A percentile compares a stretch with the other conserved stretches of the same genome.
phyloP scores from a whole-genome alignment of 2,113 vertebrate genomes.

The Psilopsiagon aurifrons region DNA sequence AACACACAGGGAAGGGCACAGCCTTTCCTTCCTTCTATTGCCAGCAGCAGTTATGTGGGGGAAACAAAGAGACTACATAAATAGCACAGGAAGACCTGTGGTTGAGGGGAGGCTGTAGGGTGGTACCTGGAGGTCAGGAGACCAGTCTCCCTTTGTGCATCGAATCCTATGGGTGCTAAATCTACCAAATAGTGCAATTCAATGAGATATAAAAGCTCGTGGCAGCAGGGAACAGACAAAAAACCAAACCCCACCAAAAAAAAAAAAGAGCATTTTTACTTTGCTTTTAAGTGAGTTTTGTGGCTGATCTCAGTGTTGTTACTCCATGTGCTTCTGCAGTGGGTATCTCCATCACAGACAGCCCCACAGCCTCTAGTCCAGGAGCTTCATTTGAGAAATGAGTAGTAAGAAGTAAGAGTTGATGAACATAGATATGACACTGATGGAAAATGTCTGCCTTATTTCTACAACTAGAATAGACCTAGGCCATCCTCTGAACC shows the following conservation, averaged over 20 bases:
- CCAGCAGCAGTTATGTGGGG: neutral
- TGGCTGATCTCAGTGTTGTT: neutral
- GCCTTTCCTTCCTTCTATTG: neutral
- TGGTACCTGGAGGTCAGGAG: neutral
- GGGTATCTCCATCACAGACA: neutral
- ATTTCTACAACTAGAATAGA: neutral
- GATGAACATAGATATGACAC: neutral
- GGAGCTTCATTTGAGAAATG: neutral
- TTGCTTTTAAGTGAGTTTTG: neutral
- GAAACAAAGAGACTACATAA: neutral
- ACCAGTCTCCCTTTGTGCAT: neutral
- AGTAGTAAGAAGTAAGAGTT: neutral
- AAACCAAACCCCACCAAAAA: neutral
- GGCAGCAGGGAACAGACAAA: neutral
- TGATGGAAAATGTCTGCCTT: neutral
- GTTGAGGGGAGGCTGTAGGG: neutral
- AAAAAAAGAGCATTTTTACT: neutral
- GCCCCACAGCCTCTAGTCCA: neutral
- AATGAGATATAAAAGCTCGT: neutral
- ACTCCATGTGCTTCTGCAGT: neutral
- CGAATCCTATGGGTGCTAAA: fast-evolving
- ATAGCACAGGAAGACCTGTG: neutral
- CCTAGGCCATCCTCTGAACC: neutral
- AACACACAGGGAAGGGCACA: neutral
- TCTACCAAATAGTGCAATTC: neutral